Evolutionary conservation across 2,113 vertebrate species (phyloP).

Genomic region (Rattus rattus): DNA sequence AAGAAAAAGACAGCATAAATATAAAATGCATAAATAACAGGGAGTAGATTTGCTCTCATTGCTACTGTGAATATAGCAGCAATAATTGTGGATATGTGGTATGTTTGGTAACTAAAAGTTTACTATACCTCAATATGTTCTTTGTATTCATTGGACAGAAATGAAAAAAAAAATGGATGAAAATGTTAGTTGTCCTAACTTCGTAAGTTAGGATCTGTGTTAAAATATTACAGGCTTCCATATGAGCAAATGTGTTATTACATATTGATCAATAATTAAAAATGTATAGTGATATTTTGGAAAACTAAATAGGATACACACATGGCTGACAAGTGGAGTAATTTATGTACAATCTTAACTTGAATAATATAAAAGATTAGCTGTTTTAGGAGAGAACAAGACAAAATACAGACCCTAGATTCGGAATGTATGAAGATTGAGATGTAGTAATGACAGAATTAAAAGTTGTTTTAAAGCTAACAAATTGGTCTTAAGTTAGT

Average conservation of each 20-base stretch:
- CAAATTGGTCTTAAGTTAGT: not conserved
- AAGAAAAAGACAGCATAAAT: no score
- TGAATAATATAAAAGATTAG: conserved; percentile 24
- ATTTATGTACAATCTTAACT: conserved; percentile 30
- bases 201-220: not conserved
- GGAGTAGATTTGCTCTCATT: not conserved
- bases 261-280: not conserved
- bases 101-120: not conserved
- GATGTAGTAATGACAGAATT: conserved; percentile 53
- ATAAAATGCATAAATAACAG: not conserved
- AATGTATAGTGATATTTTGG: not conserved
- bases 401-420: not conserved
- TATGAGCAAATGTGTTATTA: not conserved
- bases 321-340: conserved; percentile 29
- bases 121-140: rapidly evolving
- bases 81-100: not conserved
- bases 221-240: not conserved
- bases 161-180: not conserved
- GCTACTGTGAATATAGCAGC: no score
- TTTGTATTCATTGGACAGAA: not conserved
- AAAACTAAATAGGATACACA: not conserved
- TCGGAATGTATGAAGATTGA: not conserved
- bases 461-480: not conserved
- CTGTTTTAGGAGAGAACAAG: not conserved
- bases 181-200: not conserved